phyloP scores from a whole-genome alignment of 2,797 vertebrate species.

The Valencia hispanica region DNA sequence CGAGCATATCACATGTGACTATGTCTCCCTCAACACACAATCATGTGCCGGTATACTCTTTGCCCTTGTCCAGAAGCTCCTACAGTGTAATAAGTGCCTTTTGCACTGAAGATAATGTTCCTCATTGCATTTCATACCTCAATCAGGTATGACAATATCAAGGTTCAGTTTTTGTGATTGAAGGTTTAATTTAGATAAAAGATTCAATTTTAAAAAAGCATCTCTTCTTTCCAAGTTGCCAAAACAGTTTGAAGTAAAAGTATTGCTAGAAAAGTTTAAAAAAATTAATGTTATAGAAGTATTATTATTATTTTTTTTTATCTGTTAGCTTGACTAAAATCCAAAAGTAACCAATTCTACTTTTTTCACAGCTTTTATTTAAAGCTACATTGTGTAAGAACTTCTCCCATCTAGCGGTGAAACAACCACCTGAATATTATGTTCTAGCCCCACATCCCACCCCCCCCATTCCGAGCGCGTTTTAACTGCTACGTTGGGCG shows the following conservation, averaged over 20 bases:
- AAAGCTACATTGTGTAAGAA: no score
- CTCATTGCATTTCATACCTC: slow-evolving; percentile 90
- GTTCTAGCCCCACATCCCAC: no score
- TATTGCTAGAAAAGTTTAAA: no score
- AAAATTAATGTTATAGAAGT: neutral
- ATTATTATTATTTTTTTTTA: neutral
- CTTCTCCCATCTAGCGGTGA: no score
- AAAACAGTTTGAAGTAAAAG: neutral
- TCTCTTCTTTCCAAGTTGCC: neutral
- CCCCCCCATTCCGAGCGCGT: no score
- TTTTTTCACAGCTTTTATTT: neutral
- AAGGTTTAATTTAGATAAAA: neutral
- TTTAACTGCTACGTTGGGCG: no score
- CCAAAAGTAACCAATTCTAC: neutral
- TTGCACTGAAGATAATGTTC: slow-evolving; percentile 93
- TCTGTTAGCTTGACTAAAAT: neutral
- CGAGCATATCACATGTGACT: slow-evolving; percentile 85
- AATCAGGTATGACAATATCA: slow-evolving; percentile 84
- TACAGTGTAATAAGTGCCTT: slow-evolving; percentile 88
- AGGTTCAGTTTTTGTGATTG: neutral
- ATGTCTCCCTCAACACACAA: slow-evolving; percentile 85
- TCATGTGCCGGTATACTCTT: slow-evolving; percentile 76
- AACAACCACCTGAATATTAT: no score
- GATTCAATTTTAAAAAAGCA: neutral
- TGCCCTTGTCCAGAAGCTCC: slow-evolving; percentile 82